Percentiles rank a stretch among this genome's conserved stretches.
Conservation (phyloP, 2,797 vertebrate species). For the Mormyrus hasselquistii region DNA sequence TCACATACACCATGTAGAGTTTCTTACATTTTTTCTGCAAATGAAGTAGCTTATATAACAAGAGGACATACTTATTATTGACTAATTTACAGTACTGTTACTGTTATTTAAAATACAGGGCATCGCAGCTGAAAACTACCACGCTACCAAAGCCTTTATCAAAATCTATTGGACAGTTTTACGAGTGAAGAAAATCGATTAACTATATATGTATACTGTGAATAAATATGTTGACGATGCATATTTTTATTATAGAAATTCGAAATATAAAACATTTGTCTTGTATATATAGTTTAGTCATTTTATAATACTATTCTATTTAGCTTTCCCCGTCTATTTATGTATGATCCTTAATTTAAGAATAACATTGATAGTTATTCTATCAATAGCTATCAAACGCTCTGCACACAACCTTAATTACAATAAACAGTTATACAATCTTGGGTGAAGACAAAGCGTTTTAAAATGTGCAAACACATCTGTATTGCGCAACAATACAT, state of each 20-base stretch:
- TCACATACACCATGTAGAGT: not conserved
- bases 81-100: not conserved
- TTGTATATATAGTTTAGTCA: not conserved
- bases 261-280: not conserved
- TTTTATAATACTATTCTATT: not conserved
- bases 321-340: not conserved
- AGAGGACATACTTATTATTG: not conserved
- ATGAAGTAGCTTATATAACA: not conserved
- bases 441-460: not conserved
- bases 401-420: not conserved
- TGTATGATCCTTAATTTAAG: not conserved
- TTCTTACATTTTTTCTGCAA: not conserved
- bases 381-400: not conserved
- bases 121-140: not conserved
- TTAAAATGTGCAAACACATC: slow-evolving; percentile 1
- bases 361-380: not conserved
- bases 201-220: not conserved
- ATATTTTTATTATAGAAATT: not conserved
- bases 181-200: not conserved
- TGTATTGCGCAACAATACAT: slow-evolving; percentile 18
- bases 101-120: not conserved
- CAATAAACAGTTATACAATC: not conserved
- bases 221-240: not conserved
- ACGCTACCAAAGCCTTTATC: not conserved
- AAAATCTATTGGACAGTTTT: not conserved